Evolutionary conservation across 2,797 vertebrate genomes (phyloP).

Genomic region (Taeniopygia guttata): DNA sequence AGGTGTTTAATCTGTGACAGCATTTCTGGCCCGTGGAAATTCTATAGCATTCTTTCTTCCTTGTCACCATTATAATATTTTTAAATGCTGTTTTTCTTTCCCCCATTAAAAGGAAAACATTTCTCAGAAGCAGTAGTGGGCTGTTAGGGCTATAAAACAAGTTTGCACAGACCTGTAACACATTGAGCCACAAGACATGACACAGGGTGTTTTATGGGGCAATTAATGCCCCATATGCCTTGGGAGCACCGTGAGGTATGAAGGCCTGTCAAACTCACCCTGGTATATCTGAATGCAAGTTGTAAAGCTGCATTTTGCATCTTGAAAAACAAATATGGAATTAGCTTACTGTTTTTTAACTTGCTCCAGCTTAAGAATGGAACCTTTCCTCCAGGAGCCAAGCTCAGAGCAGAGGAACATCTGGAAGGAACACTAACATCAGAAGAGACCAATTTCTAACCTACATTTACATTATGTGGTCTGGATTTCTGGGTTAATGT

Average conservation of each 20-base stretch:
- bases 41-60: slow-evolving; percentile 36
- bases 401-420: background rate
- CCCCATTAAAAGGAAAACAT: slow-evolving; percentile 33
- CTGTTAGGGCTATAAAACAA: slow-evolving; percentile 57
- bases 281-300: background rate
- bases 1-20: background rate
- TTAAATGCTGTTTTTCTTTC: slow-evolving; percentile 51
- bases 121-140: slow-evolving; percentile 47
- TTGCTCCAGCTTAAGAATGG: background rate
- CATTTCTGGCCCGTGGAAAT: slow-evolving; percentile 8
- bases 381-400: background rate
- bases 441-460: background rate
- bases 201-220: slow-evolving; percentile 60
- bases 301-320: background rate
- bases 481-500: background rate
- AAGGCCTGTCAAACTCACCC: slow-evolving; percentile 36
- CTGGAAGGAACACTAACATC: background rate
- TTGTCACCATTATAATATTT: slow-evolving; percentile 19
- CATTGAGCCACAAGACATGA: slow-evolving; percentile 27
- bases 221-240: slow-evolving; percentile 63
- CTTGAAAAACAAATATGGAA: slow-evolving; percentile 27
- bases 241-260: slow-evolving; percentile 2
- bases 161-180: slow-evolving; percentile 46
- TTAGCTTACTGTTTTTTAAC: background rate
- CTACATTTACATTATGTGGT: background rate